A percentile compares a stretch with the other conserved stretches of the same genome.
Evolutionary conservation across 1,140 invertebrate species (phyloP).

Genomic region (Hylyphantes graminicola): DNA sequence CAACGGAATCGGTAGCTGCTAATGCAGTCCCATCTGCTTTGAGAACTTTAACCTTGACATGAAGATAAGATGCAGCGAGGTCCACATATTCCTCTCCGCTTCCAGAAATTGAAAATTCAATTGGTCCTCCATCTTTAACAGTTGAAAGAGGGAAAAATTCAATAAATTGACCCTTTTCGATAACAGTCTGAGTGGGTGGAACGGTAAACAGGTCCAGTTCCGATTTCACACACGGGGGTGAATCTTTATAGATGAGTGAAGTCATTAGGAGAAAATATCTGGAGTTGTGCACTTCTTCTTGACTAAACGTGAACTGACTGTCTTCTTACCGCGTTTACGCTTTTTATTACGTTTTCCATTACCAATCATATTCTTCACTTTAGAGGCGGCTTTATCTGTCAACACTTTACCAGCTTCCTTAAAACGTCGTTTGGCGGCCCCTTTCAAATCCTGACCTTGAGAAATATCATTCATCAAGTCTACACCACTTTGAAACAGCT

Average conservation of each 20-base stretch:
- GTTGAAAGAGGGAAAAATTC: constrained; percentile 7
- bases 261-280: too few relatives aligned
- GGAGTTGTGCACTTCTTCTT: too few relatives aligned
- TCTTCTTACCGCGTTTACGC: too few relatives aligned
- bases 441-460: not conserved
- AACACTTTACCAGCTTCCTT: constrained; percentile 21
- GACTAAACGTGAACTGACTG: too few relatives aligned
- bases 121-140: not conserved
- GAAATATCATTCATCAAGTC: constrained; percentile 3
- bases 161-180: constrained; percentile 17
- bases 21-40: not conserved
- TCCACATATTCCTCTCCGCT: constrained; percentile 18
- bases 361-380: not conserved
- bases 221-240: not conserved
- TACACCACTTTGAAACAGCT: not conserved
- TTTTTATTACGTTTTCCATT: too few relatives aligned
- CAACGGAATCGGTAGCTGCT: not conserved
- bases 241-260: not conserved
- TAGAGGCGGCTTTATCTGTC: not conserved
- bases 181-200: not conserved
- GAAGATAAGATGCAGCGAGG: not conserved
- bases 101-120: constrained; percentile 15
- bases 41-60: constrained; percentile 16
- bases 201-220: not conserved
- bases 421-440: not conserved